Base-by-base conservation (phyloP, 2,113 vertebrate species). In the Nettapus auritus region DNA sequence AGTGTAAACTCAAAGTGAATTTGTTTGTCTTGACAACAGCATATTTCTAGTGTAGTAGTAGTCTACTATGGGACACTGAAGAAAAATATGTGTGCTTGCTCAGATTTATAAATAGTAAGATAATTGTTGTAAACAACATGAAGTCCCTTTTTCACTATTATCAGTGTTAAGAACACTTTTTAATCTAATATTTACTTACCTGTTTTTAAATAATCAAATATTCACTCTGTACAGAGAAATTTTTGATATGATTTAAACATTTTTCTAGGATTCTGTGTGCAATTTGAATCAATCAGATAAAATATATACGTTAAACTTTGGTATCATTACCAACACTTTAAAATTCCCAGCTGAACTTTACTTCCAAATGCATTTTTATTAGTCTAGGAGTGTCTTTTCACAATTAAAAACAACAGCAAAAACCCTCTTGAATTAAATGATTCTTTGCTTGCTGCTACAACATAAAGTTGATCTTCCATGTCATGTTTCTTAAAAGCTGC, bases 391-490 rank as follows among this genome's bases (percentile, higher is more conserved):
- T 87, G 83, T 82, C 82, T 88, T 69, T 75, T 95, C 40, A 71
- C 20, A 55, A 55, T 55, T 82, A 91, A 82, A 62, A 86, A 93
- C 88, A 85, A 90, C 67, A 78, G 52, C 95, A 81, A 96, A 94
- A 80, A 48, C 46, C 46, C 10, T 48, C 57, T 89, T 64, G 16
- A 94, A 38, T 90, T 89, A 64, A 59, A 1, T 77, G 46, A 44
- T 85, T 94, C 79, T 94, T 92, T 96, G 46, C 57, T 95, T 75
- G 8, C 86, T 96, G 79, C 69, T 92, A 68, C 48, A 94, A 97
- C 86, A 97, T 97, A 97, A 97, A 98, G 84, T 96, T 96, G 93
- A 95, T 97, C 91, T 98, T 97, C 97, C 97, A 94, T 96, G 73
- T 36, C 88, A 89, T 94, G 89, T 97, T 97, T 97, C 91, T 97